Conservation (phyloP, 2,888 invertebrate genomes). For the Congeria kusceri region DNA sequence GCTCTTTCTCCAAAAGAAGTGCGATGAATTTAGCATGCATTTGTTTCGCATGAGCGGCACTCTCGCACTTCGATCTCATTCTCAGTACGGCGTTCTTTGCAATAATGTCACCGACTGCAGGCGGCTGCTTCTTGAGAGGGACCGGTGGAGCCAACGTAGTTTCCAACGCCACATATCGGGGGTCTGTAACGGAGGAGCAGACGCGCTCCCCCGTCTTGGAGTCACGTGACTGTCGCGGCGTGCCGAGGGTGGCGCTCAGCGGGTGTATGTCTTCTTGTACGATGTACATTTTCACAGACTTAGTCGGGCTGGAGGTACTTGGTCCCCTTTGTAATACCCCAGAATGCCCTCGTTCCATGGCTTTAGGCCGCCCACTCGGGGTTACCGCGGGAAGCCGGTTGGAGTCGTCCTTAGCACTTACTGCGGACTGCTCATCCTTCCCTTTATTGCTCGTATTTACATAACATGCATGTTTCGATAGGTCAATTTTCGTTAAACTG, state of each 20-base stretch:
- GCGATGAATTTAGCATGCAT: slow-evolving; percentile 61
- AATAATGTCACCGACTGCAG: slow-evolving; percentile 48
- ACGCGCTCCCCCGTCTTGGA: slow-evolving; percentile 36
- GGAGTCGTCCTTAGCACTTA: neutral
- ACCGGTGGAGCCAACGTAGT: slow-evolving; percentile 23
- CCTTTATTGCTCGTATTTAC: neutral
- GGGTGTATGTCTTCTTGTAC: neutral
- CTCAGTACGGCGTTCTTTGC: slow-evolving; percentile 41
- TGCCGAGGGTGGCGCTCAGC: neutral
- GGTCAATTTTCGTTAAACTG: too few species aligned
- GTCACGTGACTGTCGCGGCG: neutral
- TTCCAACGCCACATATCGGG: slow-evolving; percentile 50
- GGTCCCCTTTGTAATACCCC: neutral
- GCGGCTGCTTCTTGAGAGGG: neutral
- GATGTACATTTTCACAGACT: neutral
- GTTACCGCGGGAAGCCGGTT: neutral
- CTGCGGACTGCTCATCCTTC: neutral
- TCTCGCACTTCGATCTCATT: slow-evolving; percentile 39
- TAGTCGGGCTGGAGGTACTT: neutral
- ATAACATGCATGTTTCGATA: neutral
- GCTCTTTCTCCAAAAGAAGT: slow-evolving; percentile 41
- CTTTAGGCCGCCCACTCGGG: neutral
- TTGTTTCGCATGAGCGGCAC: slow-evolving; percentile 24
- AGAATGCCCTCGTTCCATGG: neutral
- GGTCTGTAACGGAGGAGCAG: slow-evolving; percentile 46